Conservation (phyloP, 2,113 vertebrate species). For the Hippocampus comes region DNA sequence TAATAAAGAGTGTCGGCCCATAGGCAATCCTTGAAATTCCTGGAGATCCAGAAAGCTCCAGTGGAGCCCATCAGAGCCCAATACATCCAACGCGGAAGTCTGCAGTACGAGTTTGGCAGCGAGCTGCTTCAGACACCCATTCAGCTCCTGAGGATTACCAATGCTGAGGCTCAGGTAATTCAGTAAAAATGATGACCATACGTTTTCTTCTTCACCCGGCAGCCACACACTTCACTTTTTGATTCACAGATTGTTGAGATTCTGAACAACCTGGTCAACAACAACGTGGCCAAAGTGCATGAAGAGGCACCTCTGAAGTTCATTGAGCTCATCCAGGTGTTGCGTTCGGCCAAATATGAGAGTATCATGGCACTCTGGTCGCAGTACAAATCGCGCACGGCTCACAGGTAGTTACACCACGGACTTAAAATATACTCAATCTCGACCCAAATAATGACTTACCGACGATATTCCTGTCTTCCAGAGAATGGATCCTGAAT, state of each 20-base stretch:
- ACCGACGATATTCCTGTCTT: slow-evolving; percentile 2
- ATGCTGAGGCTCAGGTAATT: slow-evolving; percentile 66
- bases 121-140: slow-evolving; percentile 72
- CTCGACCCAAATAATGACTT: background rate
- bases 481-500: slow-evolving; percentile 76
- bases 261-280: slow-evolving; percentile 71
- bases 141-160: slow-evolving; percentile 73
- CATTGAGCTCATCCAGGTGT: slow-evolving; percentile 75
- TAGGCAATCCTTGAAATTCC: slow-evolving; percentile 72
- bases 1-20: background rate
- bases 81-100: slow-evolving; percentile 59
- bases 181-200: background rate
- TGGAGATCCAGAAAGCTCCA: slow-evolving; percentile 53
- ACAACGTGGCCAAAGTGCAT: slow-evolving; percentile 69
- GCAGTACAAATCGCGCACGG: slow-evolving; percentile 52
- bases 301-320: slow-evolving; percentile 77
- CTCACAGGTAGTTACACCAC: slow-evolving; percentile 60
- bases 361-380: slow-evolving; percentile 66
- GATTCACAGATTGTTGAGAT: slow-evolving; percentile 70
- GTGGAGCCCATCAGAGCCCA: slow-evolving; percentile 30
- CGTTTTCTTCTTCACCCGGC: background rate
- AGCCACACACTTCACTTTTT: slow-evolving; percentile 1
- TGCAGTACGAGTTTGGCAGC: slow-evolving; percentile 70
- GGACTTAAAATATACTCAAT: background rate
- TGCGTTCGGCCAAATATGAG: slow-evolving; percentile 59